These are phyloP conservation scores for Streblospio benedicti DNA, from an alignment of 1,140 invertebrate species.

Conservation along the genomic window DNA sequence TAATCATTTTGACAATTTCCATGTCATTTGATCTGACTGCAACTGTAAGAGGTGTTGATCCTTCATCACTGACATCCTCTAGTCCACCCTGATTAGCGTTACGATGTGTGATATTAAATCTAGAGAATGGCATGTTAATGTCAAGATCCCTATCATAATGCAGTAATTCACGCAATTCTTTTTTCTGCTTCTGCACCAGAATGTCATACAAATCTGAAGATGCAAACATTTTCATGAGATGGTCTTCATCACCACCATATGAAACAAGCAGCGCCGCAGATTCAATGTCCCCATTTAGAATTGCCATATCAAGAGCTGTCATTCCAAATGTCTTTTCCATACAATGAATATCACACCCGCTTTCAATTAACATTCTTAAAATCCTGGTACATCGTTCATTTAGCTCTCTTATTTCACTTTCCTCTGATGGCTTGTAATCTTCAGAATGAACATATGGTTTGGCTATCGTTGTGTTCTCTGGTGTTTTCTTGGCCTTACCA, in stretches of 20 bases:
- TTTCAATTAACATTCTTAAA: slow-evolving; percentile 8
- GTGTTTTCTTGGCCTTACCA: slow-evolving; percentile 15
- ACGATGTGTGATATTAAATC: slow-evolving; percentile 12
- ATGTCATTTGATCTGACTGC: slow-evolving; percentile 11
- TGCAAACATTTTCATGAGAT: slow-evolving; percentile 17
- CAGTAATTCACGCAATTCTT: slow-evolving; percentile 10
- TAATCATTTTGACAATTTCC: slow-evolving; percentile 15
- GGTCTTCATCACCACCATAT: slow-evolving; percentile 11
- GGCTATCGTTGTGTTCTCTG: background rate
- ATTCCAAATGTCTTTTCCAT: slow-evolving; percentile 16
- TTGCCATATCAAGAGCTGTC: slow-evolving; percentile 21
- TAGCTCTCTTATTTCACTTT: slow-evolving; percentile 2
- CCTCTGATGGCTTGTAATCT: background rate
- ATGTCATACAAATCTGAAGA: slow-evolving; percentile 16
- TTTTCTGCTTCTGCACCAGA: background rate
- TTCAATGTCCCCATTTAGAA: slow-evolving; percentile 15
- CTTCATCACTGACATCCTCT: slow-evolving; percentile 9
- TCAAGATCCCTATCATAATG: slow-evolving; percentile 13
- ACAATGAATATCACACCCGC: slow-evolving; percentile 5
- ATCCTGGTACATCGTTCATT: slow-evolving; percentile 11
- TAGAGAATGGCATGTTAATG: slow-evolving; percentile 14
- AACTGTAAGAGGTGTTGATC: slow-evolving; percentile 14
- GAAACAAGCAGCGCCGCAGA: slow-evolving; percentile 8
- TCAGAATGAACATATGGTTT: background rate
- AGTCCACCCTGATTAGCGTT: background rate